Evolutionary conservation across 2,888 invertebrate species (phyloP), one percentile per base, ranked within the genome.

Genomic region (Anaspis maculata): DNA sequence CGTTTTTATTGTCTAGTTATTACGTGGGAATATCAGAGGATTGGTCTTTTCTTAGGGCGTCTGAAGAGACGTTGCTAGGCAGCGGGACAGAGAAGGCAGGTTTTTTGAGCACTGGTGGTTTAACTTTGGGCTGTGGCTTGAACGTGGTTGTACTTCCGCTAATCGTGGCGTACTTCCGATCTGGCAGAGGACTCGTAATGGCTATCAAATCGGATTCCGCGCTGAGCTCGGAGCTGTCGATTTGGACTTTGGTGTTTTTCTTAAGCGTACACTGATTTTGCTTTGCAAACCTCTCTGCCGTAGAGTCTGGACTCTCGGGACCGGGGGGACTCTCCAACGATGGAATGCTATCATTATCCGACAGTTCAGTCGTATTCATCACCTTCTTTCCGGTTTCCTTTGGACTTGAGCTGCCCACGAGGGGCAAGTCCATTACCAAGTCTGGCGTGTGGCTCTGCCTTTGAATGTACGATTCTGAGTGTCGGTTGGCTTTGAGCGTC

Each of bases 351-450:
- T 41, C 15, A 15, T 27, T 27, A 6, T 19, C 19, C 19, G 19
- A 19, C 5, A 5, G 9, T 5, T 5, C 5, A 19, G 5, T 9
- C 5, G 5, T 9, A 24, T 24, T 11, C 4, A 4, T 10, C 4
- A 11, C 12, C 36, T 62, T 64, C 23, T 69, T 66, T 9, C 52
- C 47, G 13, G 44, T 48, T 30, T 64, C 61, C 37, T 65, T 64
- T 2, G 61, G 60, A 46, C 59, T 62, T 11, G 58, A 57, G 31
- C 51, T 57, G 12, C 58, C 68, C 45, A 59, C 66, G 44, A 78
- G 67, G n/a, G 87, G 87, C 49, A 87, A 67, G 65, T 85, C 87
- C 77, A 86, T 80, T 44, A 88, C 87, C 36, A 87, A 70, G 67
- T 87, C 88, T 2, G 88, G 87, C 15, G 86, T 78, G 48, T 77